Conservation (phyloP, 2,888 invertebrate species). For the Mellilla xanthometata region DNA sequence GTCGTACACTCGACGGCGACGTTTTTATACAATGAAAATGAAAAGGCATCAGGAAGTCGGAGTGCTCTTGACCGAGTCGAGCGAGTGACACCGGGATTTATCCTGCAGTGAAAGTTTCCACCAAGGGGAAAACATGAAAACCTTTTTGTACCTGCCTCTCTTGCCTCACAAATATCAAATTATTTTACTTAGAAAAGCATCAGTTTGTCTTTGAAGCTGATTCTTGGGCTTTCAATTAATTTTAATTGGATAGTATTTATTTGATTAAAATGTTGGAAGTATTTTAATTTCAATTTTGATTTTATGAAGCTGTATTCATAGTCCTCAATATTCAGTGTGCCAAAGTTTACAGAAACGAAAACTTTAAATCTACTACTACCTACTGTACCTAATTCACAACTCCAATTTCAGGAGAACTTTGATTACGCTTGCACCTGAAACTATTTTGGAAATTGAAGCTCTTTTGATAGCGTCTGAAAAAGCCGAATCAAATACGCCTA, state of each 20-base stretch:
- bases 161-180: slow-evolving; percentile 2
- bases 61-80: slow-evolving; percentile 49
- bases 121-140: slow-evolving; percentile 31
- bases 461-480: slow-evolving; percentile 35
- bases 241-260: background rate
- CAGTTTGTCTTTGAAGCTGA: slow-evolving; percentile 1
- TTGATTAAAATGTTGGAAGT: too few species aligned
- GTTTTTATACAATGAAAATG: slow-evolving; percentile 48
- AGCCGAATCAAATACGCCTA: slow-evolving; percentile 64
- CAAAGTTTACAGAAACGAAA: too few species aligned
- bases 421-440: background rate
- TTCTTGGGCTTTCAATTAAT: slow-evolving; percentile 1
- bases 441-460: slow-evolving; percentile 7
- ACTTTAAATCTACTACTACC: too few species aligned
- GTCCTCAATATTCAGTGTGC: too few species aligned
- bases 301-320: too few species aligned
- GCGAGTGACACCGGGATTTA: slow-evolving; percentile 38
- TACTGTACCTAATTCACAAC: too few species aligned
- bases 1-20: slow-evolving; percentile 19
- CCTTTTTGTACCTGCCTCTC: slow-evolving; percentile 12
- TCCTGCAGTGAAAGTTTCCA: slow-evolving; percentile 34
- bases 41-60: slow-evolving; percentile 45
- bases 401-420: too few species aligned
- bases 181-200: background rate
- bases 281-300: background rate